Base-by-base conservation (phyloP, 2,113 vertebrate genomes). In the Colinus virginianus region DNA sequence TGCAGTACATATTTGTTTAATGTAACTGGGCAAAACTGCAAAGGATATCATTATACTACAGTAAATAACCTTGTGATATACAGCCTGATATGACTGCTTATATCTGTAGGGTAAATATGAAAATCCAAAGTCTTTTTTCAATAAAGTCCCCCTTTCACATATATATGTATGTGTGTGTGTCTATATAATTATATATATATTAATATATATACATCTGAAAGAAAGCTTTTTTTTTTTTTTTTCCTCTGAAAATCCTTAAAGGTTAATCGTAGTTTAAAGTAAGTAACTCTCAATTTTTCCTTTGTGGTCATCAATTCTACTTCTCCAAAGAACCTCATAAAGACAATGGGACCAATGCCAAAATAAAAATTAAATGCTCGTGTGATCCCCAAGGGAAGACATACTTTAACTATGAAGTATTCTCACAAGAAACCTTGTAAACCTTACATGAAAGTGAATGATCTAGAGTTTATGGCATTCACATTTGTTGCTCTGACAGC, bases 311-410 rank as follows among this genome's bases (percentile, higher is more conserved):
- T 93, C 94, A 95, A 90, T 97, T 97, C 77, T 21, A 67, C 78
- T 96, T 94, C 81, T 96, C 90, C 78, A 72, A 88, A 95, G 84
- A 97, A 94, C 63, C 88, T 96, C 92, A 95, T 96, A 97, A 97
- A 97, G 90, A 97, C 74, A 94, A 84, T 67, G 58, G 91, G 82
- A 84, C 58, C 61, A 81, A 84, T 91, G 94, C 93, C 96, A 97
- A 94, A 91, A 55, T 20, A 96, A 96, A 97, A 97, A 97, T 97
- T 95, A 97, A 97, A 96, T 78, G 59, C 53, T 94, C 30, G 0
- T 87, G 82, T 87, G 88, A 84, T 93, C 83, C 88, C 87, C 93
- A 78, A 83, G 93, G 90, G 92, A 96, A 96, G 82, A 89, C 80
- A 97, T 94, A 93, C 67, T 94, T 96, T 90, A 94, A 88, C 91